Conservation (phyloP, 2,888 invertebrate genomes). For the Apodemia hepburni region DNA sequence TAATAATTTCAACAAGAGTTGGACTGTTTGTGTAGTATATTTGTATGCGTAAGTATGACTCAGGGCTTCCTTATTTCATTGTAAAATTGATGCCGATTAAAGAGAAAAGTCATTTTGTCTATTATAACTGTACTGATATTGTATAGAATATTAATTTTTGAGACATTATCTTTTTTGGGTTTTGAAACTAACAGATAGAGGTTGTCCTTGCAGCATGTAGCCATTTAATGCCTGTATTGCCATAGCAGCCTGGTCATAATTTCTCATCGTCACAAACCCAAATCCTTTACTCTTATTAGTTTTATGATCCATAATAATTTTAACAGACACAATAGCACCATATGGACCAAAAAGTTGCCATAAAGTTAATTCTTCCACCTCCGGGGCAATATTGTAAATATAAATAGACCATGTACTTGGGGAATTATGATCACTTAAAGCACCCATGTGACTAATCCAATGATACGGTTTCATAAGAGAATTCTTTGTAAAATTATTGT, state of each 20-base stretch:
- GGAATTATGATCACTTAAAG: conserved; percentile 71
- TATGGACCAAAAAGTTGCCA: conserved; percentile 79
- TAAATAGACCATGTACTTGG: conserved; percentile 78
- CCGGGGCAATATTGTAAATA: conserved; percentile 76
- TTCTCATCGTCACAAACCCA: conserved; percentile 78
- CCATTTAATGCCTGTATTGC: conserved; percentile 77
- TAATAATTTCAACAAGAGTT: conserved; percentile 75
- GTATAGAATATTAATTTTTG: conserved; percentile 58
- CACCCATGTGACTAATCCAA: conserved; percentile 75
- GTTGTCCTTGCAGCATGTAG: conserved; percentile 69
- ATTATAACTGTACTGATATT: conserved; percentile 77
- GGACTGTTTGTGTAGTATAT: conserved; percentile 50
- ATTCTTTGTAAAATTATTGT: conserved; percentile 70
- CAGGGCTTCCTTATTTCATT: conserved; percentile 50
- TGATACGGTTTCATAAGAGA: conserved; percentile 70
- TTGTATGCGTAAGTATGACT: conserved; percentile 53
- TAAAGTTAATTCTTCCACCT: conserved; percentile 74
- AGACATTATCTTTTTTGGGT: conserved; percentile 79
- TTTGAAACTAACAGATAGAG: conserved; percentile 77
- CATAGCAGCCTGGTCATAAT: conserved; percentile 78
- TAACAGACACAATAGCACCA: conserved; percentile 79
- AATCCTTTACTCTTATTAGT: conserved; percentile 78
- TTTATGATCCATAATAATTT: conserved; percentile 77
- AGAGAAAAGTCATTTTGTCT: conserved; percentile 61
- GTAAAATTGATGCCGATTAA: conserved; percentile 64